Evolutionary conservation across 2,113 vertebrate genomes (phyloP), one percentile per base, ranked within the genome.

Genomic region (Barnardius zonarius): DNA sequence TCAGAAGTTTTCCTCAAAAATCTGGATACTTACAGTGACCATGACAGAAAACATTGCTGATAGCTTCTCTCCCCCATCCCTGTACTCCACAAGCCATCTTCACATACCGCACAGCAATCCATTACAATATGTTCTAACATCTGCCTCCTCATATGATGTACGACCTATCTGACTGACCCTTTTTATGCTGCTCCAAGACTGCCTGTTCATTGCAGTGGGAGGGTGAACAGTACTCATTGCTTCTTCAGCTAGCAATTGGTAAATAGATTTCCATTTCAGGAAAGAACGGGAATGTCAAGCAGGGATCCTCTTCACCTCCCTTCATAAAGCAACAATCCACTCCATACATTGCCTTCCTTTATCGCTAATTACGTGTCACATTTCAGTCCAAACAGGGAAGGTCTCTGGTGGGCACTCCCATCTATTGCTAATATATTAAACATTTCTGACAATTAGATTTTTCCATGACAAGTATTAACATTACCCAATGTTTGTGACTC

Each of bases 51-150:
- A 73, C 52, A 84, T 30, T 9, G 15, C 72, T 54, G 93, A 93
- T 80, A 76, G 27, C 77, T 96, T 94, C 92, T 96, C 84, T 88
- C 83, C 76, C 66, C 68, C 78, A 78, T 17, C 88, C 81, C 96
- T 86, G 96, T 92, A 92, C 96, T 92, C 96, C 93, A 79, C 80
- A 79, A 97, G 97, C 97, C 96, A 96, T 97, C 98, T 96, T 98
- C 96, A 91, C 96, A 97, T 97, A 97, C 96, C 66, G 92, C 95
- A 97, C 85, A 96, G 96, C 98, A 98, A 98, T 98, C 98, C 97
- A 93, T 98, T 97, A 98, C 98, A 99, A 98, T 99, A 99, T 99
- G 99, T 97, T 99, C 97, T 93, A 99, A 98, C 99, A 99, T 99
- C 99, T 99, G 99, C 98, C 98, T 98, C 98, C 97, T 98, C 98